phyloP scores from a whole-genome alignment of 2,113 vertebrate genomes.

The Platycercus adscitus region DNA sequence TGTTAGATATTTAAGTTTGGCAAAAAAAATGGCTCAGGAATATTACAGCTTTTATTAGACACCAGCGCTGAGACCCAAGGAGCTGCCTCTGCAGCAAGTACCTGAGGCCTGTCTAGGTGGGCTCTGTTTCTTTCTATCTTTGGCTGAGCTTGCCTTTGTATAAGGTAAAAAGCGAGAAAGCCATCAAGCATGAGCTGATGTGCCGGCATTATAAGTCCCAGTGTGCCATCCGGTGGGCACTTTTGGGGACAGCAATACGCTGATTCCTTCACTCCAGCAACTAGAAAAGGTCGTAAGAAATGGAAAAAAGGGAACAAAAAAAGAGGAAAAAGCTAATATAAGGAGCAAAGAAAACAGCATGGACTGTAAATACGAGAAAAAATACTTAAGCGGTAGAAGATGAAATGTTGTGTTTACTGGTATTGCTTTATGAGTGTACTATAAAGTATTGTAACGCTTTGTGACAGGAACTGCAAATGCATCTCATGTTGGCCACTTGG shows the following conservation, averaged over 20 bases:
- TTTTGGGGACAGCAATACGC: neutral
- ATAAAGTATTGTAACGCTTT: neutral
- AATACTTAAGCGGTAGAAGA: neutral
- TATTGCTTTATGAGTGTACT: neutral
- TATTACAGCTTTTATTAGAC: neutral
- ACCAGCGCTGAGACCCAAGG: neutral
- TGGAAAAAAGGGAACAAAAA: neutral
- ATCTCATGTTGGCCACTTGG: neutral
- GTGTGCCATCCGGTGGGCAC: constrained; percentile 51
- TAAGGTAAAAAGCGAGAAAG: neutral
- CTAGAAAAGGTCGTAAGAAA: neutral
- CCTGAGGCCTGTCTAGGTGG: neutral
- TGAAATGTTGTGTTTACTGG: neutral
- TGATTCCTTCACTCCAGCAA: neutral
- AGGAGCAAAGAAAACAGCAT: neutral
- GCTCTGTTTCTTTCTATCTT: neutral
- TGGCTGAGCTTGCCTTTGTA: neutral
- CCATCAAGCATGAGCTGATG: neutral
- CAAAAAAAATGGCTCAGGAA: neutral
- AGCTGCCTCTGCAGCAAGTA: neutral
- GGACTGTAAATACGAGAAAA: neutral
- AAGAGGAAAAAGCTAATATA: neutral
- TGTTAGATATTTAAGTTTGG: neutral
- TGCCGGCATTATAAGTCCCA: neutral
- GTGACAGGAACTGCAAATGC: neutral